Evolutionary conservation across 2,888 invertebrate genomes (phyloP), one percentile per base, ranked within the genome.

Genomic region (Pseudococcus longispinus): DNA sequence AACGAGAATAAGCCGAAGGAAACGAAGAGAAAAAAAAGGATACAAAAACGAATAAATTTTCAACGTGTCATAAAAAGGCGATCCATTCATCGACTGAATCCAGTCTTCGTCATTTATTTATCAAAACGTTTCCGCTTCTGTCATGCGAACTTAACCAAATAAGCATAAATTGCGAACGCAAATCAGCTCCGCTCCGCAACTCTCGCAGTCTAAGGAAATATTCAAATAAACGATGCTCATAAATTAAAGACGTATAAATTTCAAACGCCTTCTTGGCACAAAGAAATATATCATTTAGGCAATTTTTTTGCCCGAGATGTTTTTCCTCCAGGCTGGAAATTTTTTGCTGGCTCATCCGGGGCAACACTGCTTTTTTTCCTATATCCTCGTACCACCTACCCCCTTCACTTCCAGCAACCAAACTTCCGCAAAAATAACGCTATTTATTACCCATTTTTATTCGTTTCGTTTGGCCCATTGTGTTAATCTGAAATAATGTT

Each of bases 381-480:
- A 23, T 42, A 55, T 55, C 18, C 20, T 82, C 42, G 29, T n/a
- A 13, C 82, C 37, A 5, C 4, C 37, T n/a, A 13, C 82, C 37
- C 37, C 4, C 37, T 37, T 4, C 37, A n/a, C 29, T 77, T 32
- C 82, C n/a, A 37, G 1, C 11, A 2, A 84, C 60, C 29, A 65
- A 70, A 65, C 70, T 44, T 80, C 29, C 80, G 32, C 44, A 74
- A 85, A 80, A 77, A 86, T 86, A 86, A 86, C 46, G 74, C 80
- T 74, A 86, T 86, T 86, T 86, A 86, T 86, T 86, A 86, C 51
- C 86, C 86, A 86, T 86, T 86, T 86, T 86, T 86, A 86, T 86
- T 46, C 86, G 86, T 86, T 86, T 86, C 86, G 86, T 86, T 86
- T 86, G 55, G 80, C 51, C 80, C 86, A 80, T 86, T 86, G 86